A percentile compares a stretch with the other conserved stretches of the same genome.
These are phyloP conservation scores for Nemurella pictetii DNA, from an alignment of 2,888 invertebrate species.

Conservation along the genomic window DNA sequence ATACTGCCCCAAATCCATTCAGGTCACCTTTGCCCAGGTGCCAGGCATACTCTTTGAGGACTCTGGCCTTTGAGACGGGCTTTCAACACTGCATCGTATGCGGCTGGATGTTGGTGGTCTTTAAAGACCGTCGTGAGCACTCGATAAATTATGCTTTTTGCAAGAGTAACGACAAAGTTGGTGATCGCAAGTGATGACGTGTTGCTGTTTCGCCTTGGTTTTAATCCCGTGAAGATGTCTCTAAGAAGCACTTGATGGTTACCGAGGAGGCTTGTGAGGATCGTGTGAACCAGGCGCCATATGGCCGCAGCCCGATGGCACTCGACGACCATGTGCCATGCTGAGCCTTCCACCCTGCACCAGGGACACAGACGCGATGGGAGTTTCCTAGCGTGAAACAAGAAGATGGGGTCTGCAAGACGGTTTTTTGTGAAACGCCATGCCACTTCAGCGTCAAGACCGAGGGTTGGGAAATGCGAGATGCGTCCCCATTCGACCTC, in stretches of 20 bases:
- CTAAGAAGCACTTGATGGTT: neutral
- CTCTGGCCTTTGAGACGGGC: neutral
- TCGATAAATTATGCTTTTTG: neutral
- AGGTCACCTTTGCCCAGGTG: neutral
- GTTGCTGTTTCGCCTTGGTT: neutral
- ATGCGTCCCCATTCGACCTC: neutral
- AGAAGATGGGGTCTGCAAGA: neutral
- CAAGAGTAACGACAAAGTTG: neutral
- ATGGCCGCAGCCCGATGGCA: neutral
- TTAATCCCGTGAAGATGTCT: neutral
- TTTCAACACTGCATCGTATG: neutral
- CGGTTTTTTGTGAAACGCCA: constrained; percentile 14
- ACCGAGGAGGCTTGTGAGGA: neutral
- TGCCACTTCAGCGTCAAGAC: neutral
- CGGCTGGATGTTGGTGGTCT: neutral
- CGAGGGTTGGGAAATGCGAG: neutral
- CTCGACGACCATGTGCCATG: neutral
- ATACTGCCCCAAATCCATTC: neutral
- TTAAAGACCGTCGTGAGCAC: neutral
- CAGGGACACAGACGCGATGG: neutral
- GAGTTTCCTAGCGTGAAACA: neutral
- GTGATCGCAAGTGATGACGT: neutral
- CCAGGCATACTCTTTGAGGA: constrained; percentile 7
- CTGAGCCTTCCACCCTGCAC: neutral
- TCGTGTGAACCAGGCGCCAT: neutral